phyloP scores from a whole-genome alignment of 2,113 vertebrate species.

The Hucho hucho region DNA sequence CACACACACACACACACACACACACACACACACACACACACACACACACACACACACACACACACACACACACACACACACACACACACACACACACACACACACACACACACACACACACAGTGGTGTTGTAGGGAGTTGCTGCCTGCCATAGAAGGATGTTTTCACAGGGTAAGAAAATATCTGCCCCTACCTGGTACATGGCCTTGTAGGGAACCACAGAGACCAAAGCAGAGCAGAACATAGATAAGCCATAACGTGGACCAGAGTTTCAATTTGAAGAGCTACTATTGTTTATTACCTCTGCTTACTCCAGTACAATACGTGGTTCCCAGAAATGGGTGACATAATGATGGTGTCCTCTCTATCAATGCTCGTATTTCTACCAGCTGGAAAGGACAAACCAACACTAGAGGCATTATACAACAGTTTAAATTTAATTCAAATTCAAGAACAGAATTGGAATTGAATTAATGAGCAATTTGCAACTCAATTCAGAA shows the following conservation, averaged over 20 bases:
- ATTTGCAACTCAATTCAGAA: too few relatives aligned
- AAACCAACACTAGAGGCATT: slow-evolving; percentile 24
- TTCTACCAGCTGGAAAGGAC: slow-evolving; percentile 21
- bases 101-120: background rate
- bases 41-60: too few relatives aligned
- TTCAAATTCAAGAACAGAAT: too few relatives aligned
- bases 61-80: too few relatives aligned
- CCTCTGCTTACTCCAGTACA: slow-evolving; percentile 19
- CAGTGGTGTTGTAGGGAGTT: slow-evolving; percentile 5
- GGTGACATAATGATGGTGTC: slow-evolving; percentile 43
- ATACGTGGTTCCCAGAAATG: slow-evolving; percentile 27
- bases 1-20: too few relatives aligned
- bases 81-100: too few relatives aligned
- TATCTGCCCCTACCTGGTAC: slow-evolving; percentile 17
- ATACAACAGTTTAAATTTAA: slow-evolving; percentile 18
- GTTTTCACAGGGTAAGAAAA: slow-evolving; percentile 12
- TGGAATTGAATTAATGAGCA: too few relatives aligned
- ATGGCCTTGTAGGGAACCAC: slow-evolving; percentile 13
- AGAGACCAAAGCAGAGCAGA: background rate
- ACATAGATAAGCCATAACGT: slow-evolving; percentile 34
- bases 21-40: too few relatives aligned
- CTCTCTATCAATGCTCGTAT: slow-evolving; percentile 34
- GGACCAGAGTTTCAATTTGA: slow-evolving; percentile 27
- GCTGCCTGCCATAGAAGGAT: slow-evolving; percentile 3
- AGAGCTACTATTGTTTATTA: slow-evolving; percentile 36